A percentile compares a stretch with the other conserved stretches of the same genome.
These are phyloP conservation scores for Remorina albescens DNA, from an alignment of 2,797 vertebrate genomes.

Conservation along the genomic window DNA sequence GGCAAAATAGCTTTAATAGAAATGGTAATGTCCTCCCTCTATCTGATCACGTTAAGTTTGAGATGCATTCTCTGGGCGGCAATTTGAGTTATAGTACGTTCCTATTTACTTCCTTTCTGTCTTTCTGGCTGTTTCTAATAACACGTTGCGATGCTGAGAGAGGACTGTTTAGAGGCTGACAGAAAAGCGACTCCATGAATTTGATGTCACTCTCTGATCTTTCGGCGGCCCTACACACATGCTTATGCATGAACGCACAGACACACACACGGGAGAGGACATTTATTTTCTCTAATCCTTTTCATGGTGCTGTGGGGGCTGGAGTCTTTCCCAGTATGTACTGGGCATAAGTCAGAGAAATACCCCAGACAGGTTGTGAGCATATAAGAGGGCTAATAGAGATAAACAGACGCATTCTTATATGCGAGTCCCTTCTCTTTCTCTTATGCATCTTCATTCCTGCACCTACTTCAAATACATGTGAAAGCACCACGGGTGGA, in stretches of 20 bases:
- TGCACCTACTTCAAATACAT: background rate
- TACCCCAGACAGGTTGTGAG: slow-evolving; percentile 38
- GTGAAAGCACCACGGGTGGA: too few species aligned
- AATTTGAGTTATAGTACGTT: slow-evolving; percentile 69
- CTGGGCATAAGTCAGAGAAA: slow-evolving; percentile 45
- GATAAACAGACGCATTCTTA: slow-evolving; percentile 55
- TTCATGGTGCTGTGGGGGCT: slow-evolving; percentile 32
- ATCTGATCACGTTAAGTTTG: slow-evolving; percentile 67
- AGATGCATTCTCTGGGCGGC: slow-evolving; percentile 68
- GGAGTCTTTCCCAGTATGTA: slow-evolving; percentile 44
- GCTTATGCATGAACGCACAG: background rate
- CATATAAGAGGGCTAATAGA: slow-evolving; percentile 25
- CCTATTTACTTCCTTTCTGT: slow-evolving; percentile 62
- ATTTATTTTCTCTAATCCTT: slow-evolving; percentile 50
- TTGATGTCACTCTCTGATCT: slow-evolving; percentile 63
- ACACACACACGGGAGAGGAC: slow-evolving; percentile 7
- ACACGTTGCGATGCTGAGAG: slow-evolving; percentile 54
- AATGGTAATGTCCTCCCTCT: slow-evolving; percentile 74
- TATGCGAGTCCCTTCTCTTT: background rate
- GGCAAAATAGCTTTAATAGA: slow-evolving; percentile 72
- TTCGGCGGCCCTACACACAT: slow-evolving; percentile 17
- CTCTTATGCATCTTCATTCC: background rate
- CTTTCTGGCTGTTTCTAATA: slow-evolving; percentile 67
- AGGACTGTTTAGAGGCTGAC: slow-evolving; percentile 59
- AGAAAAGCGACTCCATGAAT: slow-evolving; percentile 58